A percentile compares a stretch with the other conserved stretches of the same genome.
phyloP scores from a whole-genome alignment of 2,888 invertebrate genomes.

The Andrena bicolor region DNA sequence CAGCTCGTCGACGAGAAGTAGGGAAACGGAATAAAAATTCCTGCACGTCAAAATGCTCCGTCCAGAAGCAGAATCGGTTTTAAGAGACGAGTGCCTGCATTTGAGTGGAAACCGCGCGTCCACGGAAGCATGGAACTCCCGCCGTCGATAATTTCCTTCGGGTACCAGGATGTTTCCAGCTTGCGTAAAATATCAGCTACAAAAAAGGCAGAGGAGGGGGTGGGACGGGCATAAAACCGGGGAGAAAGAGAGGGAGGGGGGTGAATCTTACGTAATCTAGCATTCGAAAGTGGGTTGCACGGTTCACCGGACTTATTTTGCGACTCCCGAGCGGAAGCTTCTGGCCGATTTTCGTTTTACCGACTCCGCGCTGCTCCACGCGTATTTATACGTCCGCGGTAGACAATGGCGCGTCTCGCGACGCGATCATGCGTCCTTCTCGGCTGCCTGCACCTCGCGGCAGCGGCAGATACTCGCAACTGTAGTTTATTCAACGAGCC shows the following conservation, averaged over 20 bases:
- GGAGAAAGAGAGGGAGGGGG: slow-evolving; percentile 22
- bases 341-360: slow-evolving; percentile 65
- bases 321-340: slow-evolving; percentile 60
- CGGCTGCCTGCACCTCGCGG: too few relatives aligned
- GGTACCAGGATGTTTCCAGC: slow-evolving; percentile 1
- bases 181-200: slow-evolving; percentile 21
- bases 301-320: slow-evolving; percentile 79
- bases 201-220: neutral
- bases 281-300: slow-evolving; percentile 79
- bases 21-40: too few relatives aligned
- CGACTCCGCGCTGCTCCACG: slow-evolving; percentile 21
- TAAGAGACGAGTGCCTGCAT: neutral
- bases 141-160: neutral
- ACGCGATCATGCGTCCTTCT: slow-evolving; percentile 13
- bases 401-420: slow-evolving; percentile 23
- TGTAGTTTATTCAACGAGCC: too few relatives aligned
- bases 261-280: slow-evolving; percentile 69
- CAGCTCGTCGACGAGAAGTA: neutral
- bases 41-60: too few relatives aligned
- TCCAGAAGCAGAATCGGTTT: neutral
- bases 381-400: slow-evolving; percentile 18
- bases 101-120: neutral
- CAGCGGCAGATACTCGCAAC: too few relatives aligned
- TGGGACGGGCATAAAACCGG: slow-evolving; percentile 1
- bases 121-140: neutral